Evolutionary conservation across 2,797 vertebrate species (phyloP).

Genomic region (Ctenosaura bakeri): DNA sequence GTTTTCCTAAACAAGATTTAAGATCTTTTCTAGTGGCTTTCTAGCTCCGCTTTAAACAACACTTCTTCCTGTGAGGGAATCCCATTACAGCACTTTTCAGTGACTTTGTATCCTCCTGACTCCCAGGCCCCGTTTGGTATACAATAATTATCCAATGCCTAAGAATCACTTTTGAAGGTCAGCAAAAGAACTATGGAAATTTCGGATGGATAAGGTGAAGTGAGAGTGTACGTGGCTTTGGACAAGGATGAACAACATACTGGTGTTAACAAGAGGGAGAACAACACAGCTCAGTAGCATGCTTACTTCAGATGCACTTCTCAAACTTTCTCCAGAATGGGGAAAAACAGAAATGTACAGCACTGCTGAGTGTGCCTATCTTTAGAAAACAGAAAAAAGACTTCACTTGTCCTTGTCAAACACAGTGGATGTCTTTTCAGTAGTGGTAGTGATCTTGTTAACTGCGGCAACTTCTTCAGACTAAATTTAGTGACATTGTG

Average conservation of each 20-base stretch:
- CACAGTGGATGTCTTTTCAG: too few relatives aligned
- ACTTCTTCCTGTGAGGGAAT: neutral
- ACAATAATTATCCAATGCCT: conserved; percentile 16
- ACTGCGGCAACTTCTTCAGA: neutral
- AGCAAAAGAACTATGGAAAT: neutral
- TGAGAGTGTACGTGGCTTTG: conserved; percentile 2
- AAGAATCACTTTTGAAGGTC: neutral
- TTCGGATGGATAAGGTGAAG: conserved; percentile 9
- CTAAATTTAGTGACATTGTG: too few relatives aligned
- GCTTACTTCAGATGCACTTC: neutral
- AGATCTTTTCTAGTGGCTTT: neutral
- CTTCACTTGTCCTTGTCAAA: neutral
- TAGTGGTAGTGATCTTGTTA: conserved; percentile 2
- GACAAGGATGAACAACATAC: neutral
- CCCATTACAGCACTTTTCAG: neutral
- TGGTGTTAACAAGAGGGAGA: neutral
- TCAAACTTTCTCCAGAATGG: neutral
- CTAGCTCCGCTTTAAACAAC: neutral
- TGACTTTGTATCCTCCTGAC: neutral
- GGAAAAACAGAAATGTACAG: neutral
- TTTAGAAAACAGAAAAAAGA: neutral
- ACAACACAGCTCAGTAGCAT: neutral
- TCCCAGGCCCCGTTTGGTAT: neutral
- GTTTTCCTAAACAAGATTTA: neutral
- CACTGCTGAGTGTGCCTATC: too few relatives aligned